Evolutionary conservation across 2,113 vertebrate genomes (phyloP), one percentile per base, ranked within the genome.

Genomic region (Salvelinus sp.): DNA sequence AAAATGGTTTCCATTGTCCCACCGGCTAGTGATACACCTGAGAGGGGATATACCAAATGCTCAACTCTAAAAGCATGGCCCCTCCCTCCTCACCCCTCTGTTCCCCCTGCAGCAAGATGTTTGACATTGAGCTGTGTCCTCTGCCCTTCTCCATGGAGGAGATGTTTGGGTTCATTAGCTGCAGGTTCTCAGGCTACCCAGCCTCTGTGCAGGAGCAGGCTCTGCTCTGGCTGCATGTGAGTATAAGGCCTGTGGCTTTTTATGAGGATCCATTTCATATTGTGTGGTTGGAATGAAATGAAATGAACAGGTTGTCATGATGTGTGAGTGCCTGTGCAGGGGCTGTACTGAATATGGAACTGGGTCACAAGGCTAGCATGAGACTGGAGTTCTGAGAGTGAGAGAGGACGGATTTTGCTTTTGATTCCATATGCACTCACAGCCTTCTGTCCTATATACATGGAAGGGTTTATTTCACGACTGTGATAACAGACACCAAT

Each of bases 81-180:
- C 58, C 58, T 38, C 28, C 2, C 25, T 27, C 64, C 5, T 65
- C 63, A 3, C 25, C 63, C 25, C 63, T 30, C 28, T 23, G 13
- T 80, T 87, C 23, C 85, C 9, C 73, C 82, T 83, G 47, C 91
- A 99, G 98, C 91, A 99, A 99, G 93, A 99, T 99, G 98, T 98
- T 99, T 94, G 98, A 99, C 82, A 98, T 98, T 63, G 98, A 99
- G 85, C 93, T 99, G 82, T 99, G 98, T 74, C 97, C 98, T 50
- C 93, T 99, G 33, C 98, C 98, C 9, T 99, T 99, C 91, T 98
- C 97, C 81, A 96, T 99, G 98, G 98, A 99, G 85, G 98, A 99
- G 91, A 99, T 99, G 98, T 99, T 99, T 88, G 96, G 97, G 75
- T 99, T 99, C 90, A 98, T 99, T 82, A 99, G 97, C 82, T 99